Evolutionary conservation across 2,888 invertebrate genomes (phyloP).

Genomic region (Dryomyza anilis): DNA sequence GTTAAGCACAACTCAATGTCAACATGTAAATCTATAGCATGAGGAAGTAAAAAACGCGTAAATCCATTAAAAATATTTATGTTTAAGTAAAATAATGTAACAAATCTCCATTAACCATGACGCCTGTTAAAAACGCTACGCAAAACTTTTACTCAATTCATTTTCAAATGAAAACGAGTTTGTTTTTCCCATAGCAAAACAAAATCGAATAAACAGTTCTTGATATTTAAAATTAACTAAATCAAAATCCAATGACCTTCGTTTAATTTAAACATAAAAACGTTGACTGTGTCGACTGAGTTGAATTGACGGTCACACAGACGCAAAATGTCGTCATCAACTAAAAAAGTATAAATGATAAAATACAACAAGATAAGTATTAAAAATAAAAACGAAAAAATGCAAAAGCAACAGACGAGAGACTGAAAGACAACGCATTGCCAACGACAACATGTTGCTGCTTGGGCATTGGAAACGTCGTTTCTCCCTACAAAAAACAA

Average conservation of each 20-base stretch:
- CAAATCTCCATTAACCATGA: too few species aligned
- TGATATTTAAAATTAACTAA: neutral
- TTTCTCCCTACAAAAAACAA: neutral
- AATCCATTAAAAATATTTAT: too few species aligned
- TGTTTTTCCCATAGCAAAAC: neutral
- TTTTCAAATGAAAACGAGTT: neutral
- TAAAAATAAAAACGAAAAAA: neutral
- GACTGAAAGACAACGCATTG: conserved; percentile 1
- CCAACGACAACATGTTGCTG: neutral
- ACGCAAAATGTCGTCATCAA: conserved; percentile 21
- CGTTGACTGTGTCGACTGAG: neutral
- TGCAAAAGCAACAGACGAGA: neutral
- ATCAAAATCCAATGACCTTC: conserved; percentile 8
- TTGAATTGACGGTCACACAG: conserved; percentile 4
- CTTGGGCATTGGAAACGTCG: neutral
- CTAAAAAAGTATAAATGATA: neutral
- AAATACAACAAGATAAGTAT: neutral
- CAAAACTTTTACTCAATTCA: neutral
- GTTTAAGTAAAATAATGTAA: too few species aligned
- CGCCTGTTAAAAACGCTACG: neutral
- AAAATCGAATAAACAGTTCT: neutral
- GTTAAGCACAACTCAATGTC: too few species aligned
- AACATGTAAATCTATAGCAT: neutral
- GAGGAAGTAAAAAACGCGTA: neutral
- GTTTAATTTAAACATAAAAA: neutral